Conservation (phyloP, 2,797 vertebrate species). For the Darevskia nairensis region DNA sequence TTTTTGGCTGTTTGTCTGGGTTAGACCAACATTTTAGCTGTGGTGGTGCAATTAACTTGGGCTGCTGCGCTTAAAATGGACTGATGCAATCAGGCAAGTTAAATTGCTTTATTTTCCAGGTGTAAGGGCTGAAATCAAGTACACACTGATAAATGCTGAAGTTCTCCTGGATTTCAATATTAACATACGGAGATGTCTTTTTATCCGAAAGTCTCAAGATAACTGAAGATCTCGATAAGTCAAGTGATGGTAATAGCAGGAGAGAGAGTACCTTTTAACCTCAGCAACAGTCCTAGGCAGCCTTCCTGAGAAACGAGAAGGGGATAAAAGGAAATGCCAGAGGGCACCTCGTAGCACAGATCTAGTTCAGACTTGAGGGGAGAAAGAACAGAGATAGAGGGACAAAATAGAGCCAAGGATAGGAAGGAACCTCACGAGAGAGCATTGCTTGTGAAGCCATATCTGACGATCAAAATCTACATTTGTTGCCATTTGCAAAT, state of each 20-base stretch:
- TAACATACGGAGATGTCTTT: conserved; percentile 10
- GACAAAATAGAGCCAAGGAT: conserved; percentile 10
- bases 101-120: neutral
- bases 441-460: neutral
- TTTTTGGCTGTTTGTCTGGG: neutral
- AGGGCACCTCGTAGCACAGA: conserved; percentile 32
- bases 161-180: conserved; percentile 1
- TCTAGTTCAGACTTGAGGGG: conserved; percentile 10
- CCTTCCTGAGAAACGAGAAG: conserved; percentile 22
- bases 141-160: neutral
- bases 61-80: neutral
- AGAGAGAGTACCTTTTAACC: conserved; percentile 24
- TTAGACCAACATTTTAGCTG: neutral
- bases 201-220: conserved; percentile 11
- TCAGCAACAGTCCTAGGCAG: conserved; percentile 2
- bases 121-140: neutral
- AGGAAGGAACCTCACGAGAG: neutral
- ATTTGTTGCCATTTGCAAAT: conserved; percentile 14
- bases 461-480: conserved; percentile 14
- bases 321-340: conserved; percentile 36
- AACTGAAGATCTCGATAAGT: conserved; percentile 8
- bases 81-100: neutral
- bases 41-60: neutral
- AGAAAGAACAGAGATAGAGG: conserved; percentile 4
- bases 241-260: conserved; percentile 28